Percentiles rank a stretch among this genome's conserved stretches.
phyloP scores from a whole-genome alignment of 2,797 vertebrate species.

The Diglossa cyanea region DNA sequence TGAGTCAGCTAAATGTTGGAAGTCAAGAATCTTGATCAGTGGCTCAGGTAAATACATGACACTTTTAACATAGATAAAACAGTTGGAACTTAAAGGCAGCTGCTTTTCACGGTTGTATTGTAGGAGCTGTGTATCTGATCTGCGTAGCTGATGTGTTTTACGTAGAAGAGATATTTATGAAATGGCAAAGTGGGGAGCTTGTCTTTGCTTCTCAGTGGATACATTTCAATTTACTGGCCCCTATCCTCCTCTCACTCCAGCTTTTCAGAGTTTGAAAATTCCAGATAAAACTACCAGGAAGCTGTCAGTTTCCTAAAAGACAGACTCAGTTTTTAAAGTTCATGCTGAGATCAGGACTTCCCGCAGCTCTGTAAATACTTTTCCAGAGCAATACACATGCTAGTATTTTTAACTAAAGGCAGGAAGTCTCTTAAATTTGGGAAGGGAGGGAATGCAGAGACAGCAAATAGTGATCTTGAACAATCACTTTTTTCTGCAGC shows the following conservation, averaged over 20 bases:
- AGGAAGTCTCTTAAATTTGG: not conserved
- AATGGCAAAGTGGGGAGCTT: not conserved
- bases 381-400: not conserved
- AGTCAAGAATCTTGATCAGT: not conserved
- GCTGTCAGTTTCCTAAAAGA: not conserved
- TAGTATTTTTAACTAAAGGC: not conserved
- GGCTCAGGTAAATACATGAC: not conserved
- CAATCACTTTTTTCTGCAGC: not conserved
- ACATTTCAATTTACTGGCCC: not conserved
- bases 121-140: not conserved
- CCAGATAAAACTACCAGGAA: not conserved
- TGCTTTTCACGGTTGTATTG: not conserved
- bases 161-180: not conserved
- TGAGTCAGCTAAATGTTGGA: not conserved
- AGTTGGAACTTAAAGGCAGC: not conserved
- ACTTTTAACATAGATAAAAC: not conserved
- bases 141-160: fast-evolving
- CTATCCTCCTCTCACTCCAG: not conserved
- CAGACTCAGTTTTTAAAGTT: not conserved
- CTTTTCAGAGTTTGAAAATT: not conserved
- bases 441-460: not conserved
- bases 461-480: not conserved
- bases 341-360: not conserved
- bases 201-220: not conserved
- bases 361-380: not conserved